Base-by-base conservation (phyloP, 2,888 invertebrate species). In the Metacarcinus magister region DNA sequence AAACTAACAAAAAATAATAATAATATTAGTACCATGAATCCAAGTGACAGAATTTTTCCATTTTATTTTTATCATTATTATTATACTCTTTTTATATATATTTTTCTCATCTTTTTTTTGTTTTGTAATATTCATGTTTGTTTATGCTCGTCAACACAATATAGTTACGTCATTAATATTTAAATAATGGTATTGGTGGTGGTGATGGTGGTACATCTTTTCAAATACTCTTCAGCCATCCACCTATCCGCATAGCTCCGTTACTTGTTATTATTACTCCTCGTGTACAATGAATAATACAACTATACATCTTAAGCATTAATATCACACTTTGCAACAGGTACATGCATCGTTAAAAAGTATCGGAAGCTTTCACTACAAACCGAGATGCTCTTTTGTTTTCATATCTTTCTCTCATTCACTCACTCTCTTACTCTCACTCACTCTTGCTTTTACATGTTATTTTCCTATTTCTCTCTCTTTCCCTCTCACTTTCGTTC, bases 301-400 rank as follows among this genome's bases (percentile, higher is more conserved):
- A 75, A 10, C 10, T 87, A 87, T 39, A 87, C 87, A n/a, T 39
- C 87, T 87, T 87, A 87, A 87, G 87, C 87, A 87, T 87, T 87
- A 87, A 87, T 87, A 87, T 87, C 87, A 87, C 87, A 87, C 87
- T 87, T 87, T 4, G 87, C 32, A 39, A 87, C 87, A 87, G 87
- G 87, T 87, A 87, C 87, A 39, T 87, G 39, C 87, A 32, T 87
- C 87, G 87, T 87, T 87, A 87, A 13, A 87, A 13, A 87, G 23
- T 16, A 87, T 32, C 87, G 32, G 87, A 87, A 87, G 13, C 87
- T 87, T 87, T 87, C 87, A 87, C 87, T 32, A 87, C 87, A 19
- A 87, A n/a, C 32, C 23, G 87, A 87, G 39, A 87, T 32, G 39
- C 75, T 75, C 39, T 2, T 44, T 39, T 44, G 1, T 89, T 89